Evolutionary conservation across 2,113 vertebrate species (phyloP).

Genomic region (Burhinus bistriatus): DNA sequence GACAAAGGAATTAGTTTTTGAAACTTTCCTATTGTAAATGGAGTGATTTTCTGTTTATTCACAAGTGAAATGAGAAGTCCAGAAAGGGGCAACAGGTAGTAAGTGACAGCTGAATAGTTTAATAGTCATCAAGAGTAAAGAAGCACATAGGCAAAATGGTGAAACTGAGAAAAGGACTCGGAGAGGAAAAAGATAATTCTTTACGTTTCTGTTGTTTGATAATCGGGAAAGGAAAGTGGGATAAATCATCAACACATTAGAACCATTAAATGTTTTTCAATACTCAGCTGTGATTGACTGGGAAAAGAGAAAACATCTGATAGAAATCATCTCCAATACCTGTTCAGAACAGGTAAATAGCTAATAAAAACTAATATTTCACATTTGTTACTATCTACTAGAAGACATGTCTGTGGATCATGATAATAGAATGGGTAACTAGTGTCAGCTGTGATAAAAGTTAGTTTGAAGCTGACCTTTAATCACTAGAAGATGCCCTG

Average conservation of each 20-base stretch:
- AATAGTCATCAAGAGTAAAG: neutral
- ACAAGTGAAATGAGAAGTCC: neutral
- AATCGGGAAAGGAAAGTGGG: neutral
- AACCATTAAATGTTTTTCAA: neutral
- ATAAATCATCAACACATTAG: neutral
- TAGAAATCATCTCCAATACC: neutral
- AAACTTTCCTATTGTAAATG: neutral
- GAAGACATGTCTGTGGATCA: neutral
- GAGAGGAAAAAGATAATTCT: neutral
- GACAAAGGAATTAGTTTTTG: neutral
- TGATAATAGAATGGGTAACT: neutral
- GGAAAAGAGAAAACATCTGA: neutral
- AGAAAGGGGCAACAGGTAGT: neutral
- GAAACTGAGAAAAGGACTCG: neutral
- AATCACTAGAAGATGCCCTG: neutral
- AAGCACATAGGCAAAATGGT: neutral
- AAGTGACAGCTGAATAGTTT: neutral
- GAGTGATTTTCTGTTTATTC: neutral
- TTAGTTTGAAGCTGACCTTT: neutral
- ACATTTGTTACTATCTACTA: neutral
- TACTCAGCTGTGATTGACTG: neutral
- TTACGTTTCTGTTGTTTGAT: neutral
- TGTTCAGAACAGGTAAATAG: neutral
- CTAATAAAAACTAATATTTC: neutral
- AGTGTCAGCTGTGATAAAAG: neutral